phyloP scores from a whole-genome alignment of 2,797 vertebrate genomes.

The Sebastiscus tertius region DNA sequence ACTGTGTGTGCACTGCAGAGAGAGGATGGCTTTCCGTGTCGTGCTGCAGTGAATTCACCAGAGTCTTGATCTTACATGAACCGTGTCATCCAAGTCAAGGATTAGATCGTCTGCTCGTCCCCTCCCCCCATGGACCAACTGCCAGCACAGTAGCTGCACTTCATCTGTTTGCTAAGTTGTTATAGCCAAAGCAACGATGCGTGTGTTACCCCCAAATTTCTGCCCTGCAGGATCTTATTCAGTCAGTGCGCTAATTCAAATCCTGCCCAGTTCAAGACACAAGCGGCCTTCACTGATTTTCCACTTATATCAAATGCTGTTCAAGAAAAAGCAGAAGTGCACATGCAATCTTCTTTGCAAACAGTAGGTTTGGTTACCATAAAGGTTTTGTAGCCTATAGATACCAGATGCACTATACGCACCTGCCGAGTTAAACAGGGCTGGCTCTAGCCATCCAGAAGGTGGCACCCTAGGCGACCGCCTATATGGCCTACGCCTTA shows the following conservation, averaged over 20 bases:
- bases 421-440: neutral
- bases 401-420: neutral
- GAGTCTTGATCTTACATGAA: slow-evolving; percentile 36
- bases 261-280: neutral
- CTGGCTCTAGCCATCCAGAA: too few species aligned
- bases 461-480: too few species aligned
- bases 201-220: neutral
- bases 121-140: slow-evolving; percentile 11
- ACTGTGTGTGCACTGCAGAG: neutral
- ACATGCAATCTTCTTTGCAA: neutral
- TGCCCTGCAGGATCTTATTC: neutral
- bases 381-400: neutral
- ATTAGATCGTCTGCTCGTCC: neutral
- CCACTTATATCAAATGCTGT: neutral
- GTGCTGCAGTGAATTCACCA: slow-evolving; percentile 47
- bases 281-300: neutral
- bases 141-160: neutral
- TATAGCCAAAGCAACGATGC: neutral
- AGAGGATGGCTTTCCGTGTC: slow-evolving; percentile 4
- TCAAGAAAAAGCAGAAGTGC: neutral
- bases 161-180: slow-evolving; percentile 14
- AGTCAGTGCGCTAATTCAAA: neutral
- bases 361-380: neutral
- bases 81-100: slow-evolving; percentile 24
- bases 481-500: too few species aligned